A percentile compares a stretch with the other conserved stretches of the same genome.
These are phyloP conservation scores for Arenaria interpres DNA, from an alignment of 2,113 vertebrate genomes.

Conservation along the genomic window DNA sequence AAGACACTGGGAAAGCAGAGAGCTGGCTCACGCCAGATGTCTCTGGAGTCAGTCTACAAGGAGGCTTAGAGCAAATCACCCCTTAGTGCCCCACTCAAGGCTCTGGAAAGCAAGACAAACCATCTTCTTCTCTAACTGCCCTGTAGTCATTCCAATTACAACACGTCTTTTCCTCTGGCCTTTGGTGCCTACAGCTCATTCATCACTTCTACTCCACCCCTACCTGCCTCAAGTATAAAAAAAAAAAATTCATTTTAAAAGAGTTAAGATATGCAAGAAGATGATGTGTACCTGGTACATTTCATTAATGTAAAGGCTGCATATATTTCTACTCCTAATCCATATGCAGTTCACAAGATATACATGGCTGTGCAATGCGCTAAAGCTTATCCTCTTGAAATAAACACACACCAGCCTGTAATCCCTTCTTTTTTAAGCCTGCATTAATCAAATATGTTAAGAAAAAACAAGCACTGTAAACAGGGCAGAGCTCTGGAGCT, in stretches of 20 bases:
- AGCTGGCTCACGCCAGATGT: not conserved
- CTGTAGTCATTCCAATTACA: not conserved
- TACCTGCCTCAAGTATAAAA: not conserved
- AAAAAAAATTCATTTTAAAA: not conserved
- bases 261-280: not conserved
- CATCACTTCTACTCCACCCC: not conserved
- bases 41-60: not conserved
- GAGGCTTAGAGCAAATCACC: not conserved
- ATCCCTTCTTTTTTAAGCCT: conserved; percentile 68
- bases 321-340: conserved; percentile 4
- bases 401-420: conserved; percentile 64
- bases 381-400: conserved; percentile 60
- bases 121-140: not conserved
- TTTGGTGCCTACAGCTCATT: not conserved
- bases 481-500: conserved; percentile 25
- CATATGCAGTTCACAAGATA: conserved; percentile 31
- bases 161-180: not conserved
- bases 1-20: not conserved
- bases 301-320: not conserved
- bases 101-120: not conserved
- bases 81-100: not conserved
- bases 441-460: conserved; percentile 70
- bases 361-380: not conserved
- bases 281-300: not conserved
- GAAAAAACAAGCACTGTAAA: conserved; percentile 58